Evolutionary conservation across 1,140 invertebrate species (phyloP), one percentile per base, ranked within the genome.

Genomic region (Battus philenor): DNA sequence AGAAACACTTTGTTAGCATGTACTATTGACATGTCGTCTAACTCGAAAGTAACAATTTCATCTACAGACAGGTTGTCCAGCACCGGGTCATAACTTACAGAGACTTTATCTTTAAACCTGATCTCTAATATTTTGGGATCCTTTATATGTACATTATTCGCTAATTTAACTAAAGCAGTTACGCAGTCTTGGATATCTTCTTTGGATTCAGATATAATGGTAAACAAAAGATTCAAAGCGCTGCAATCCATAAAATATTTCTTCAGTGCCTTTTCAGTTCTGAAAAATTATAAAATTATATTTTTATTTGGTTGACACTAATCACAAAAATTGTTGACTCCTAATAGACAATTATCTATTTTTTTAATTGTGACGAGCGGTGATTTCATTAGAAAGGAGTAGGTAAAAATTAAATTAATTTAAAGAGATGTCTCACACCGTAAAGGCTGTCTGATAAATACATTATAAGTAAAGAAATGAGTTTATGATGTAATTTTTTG

Each of bases 21-120:
- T 0, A 93, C 82, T 2, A 81, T 88, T 2, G 86, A 87, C 1
- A 87, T 87, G 54, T 93, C 91, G 38, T 93, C 91, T 9, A 93
- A 52, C 27, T 88, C 72, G 38, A 93, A 91, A 1, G 81, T 89
- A 0, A 93, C 88, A 18, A 87, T 67, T 41, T 87, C 81, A 12
- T 75, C 62, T 16, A 60, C 52, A 1, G 64, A 34, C 12, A 83
- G 60, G 60, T 74, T 76, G 30, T 82, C 68, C 11, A 86, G 50
- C 45, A 74, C 68, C 13, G 78, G 73, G 47, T 87, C 71, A 29
- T 83, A 86, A 13, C 47, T 61, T 5, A 85, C 58, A 9, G 36
- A 48, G 10, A 78, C 59, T 20, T 72, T 55, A 39, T 78, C 75
- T 56, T 80, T 81, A 48, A 82, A 82, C 44, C 74, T 63, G 15